Evolutionary conservation across 1,140 invertebrate species (phyloP).

Genomic region (Varroa destructor): DNA sequence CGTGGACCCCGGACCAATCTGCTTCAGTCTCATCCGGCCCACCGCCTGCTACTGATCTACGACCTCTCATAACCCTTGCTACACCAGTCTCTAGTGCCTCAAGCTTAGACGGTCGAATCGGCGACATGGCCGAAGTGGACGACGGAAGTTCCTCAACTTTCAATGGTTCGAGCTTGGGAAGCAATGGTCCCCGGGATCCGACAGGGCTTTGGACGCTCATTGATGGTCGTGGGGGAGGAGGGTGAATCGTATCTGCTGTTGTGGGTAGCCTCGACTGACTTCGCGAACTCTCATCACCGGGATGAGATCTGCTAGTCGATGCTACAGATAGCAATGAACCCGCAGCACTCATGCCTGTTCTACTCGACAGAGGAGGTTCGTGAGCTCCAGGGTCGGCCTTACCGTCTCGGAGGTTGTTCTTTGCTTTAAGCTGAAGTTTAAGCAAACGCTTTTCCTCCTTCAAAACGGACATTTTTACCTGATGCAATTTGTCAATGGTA

Average conservation of each 20-base stretch:
- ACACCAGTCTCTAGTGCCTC: too few species aligned
- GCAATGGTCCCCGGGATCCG: too few species aligned
- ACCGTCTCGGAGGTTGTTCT: conserved; percentile 30
- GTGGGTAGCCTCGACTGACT: conserved; percentile 9
- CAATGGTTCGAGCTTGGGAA: too few species aligned
- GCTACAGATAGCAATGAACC: not conserved
- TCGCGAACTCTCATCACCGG: conserved; percentile 18
- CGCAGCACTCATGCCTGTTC: not conserved
- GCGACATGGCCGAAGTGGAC: too few species aligned
- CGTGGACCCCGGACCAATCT: not conserved
- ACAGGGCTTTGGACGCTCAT: too few species aligned
- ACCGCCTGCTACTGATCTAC: not conserved
- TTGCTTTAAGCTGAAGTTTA: conserved; percentile 45
- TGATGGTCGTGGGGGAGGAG: too few species aligned
- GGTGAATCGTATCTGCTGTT: too few species aligned
- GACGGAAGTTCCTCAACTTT: too few species aligned
- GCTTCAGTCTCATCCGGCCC: too few species aligned
- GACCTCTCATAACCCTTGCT: not conserved
- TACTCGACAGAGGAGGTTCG: too few species aligned
- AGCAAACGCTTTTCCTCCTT: conserved; percentile 60
- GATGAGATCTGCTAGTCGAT: conserved; percentile 22
- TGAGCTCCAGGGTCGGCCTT: not conserved
- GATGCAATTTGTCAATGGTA: conserved; percentile 25
- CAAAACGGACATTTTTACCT: conserved; percentile 55
- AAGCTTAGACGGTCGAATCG: too few species aligned